Percentiles rank a stretch among this genome's conserved stretches.
Evolutionary conservation across 2,113 vertebrate species (phyloP).

Genomic region (Apodemus sylvaticus): DNA sequence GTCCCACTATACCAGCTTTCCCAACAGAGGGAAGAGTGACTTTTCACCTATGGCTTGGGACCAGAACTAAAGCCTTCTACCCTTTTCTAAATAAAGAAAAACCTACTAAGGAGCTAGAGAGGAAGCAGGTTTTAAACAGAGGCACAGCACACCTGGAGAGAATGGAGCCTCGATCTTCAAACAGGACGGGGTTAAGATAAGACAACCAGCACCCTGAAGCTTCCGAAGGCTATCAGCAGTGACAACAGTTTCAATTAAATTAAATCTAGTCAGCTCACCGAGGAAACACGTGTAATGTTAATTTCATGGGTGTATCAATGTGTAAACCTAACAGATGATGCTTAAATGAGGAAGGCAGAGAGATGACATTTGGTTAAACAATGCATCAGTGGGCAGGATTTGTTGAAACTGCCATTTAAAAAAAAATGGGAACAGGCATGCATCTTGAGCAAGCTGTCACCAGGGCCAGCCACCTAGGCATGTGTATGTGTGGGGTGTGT

Average conservation of each 20-base stretch:
- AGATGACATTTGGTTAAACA: constrained; percentile 79
- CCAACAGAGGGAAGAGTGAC: not conserved
- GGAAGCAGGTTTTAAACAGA: not conserved
- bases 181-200: not conserved
- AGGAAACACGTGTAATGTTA: constrained; percentile 75
- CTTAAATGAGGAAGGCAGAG: constrained; percentile 74
- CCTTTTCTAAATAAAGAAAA: not conserved
- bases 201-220: not conserved
- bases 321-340: constrained; percentile 80
- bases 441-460: constrained; percentile 64
- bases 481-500: not conserved
- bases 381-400: constrained; percentile 77
- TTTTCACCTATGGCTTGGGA: not conserved
- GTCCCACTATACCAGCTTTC: no score
- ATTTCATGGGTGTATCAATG: constrained; percentile 79
- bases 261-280: constrained; percentile 62
- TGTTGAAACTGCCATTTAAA: constrained; percentile 61
- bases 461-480: not conserved
- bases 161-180: not conserved
- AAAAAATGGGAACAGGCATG: not conserved
- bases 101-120: not conserved
- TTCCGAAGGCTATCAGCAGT: not conserved
- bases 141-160: not conserved
- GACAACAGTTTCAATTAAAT: constrained; percentile 65
- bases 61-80: not conserved